Evolutionary conservation across 2,888 invertebrate genomes (phyloP), one percentile per base, ranked within the genome.

Genomic region (Psococerastis gibbosa): DNA sequence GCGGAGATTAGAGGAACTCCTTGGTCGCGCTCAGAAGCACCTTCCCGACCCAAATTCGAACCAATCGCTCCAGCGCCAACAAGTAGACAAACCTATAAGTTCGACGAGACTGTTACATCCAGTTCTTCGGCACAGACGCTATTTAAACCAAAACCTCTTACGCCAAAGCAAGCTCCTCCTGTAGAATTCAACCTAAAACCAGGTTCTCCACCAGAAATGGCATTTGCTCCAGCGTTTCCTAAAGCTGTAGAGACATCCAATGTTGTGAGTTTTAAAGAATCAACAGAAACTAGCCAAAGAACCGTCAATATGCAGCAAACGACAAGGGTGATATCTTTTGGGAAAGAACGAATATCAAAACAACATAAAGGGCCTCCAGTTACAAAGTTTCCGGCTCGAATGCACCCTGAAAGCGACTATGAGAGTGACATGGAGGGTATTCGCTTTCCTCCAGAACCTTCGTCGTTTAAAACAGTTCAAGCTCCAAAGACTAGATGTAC

Each of bases 231-330:
- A 4, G 61, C 65, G 2, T 67, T 66, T 53, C 72, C 72, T 43
- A 70, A 69, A 50, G 72, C 75, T 1, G 62, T 75, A 42, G 75
- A 78, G 58, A 73, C 71, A 2, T 75, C 73, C 44, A 77, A 77
- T 52, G 68, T 70, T n/a, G 71, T 78, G 57, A 70, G 74, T 52
- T 75, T 77, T 65, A 71, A 75, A 49, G 78, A 78, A 54, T 71
- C 75, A 0, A 74, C 74, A 4, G 74, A 75, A 53, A 71, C 66
- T 27, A 70, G 70, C 22, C 67, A 73, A 51, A 66, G 77, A 49
- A 71, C 71, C 18, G 70, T 78, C 20, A 77, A 73, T 47, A 67
- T 78, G 50, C 73, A 78, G 50, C 76, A 78, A 57, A 78, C 76
- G 1, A 74, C 73, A 48, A 67, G 74, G 41, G 68, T 76, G 1